A percentile compares a stretch with the other conserved stretches of the same genome.
Evolutionary conservation across 2,113 vertebrate genomes (phyloP).

Genomic region (Leptosomus discolor): DNA sequence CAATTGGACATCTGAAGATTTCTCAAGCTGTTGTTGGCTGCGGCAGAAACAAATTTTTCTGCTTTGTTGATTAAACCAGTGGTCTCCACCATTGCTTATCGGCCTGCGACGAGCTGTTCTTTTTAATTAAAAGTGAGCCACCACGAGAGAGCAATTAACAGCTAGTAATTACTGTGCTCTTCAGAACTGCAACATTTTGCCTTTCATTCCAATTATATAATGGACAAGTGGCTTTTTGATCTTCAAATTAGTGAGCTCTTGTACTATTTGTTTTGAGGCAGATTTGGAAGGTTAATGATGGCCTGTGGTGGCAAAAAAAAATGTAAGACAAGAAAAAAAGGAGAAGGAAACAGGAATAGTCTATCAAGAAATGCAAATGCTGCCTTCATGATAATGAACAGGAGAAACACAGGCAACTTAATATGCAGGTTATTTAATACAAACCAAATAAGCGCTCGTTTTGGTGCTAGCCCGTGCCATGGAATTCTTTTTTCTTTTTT

Average conservation of each 20-base stretch:
- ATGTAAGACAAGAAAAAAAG: slow-evolving; percentile 81
- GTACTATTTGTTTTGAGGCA: slow-evolving; percentile 97
- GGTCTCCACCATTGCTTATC: slow-evolving; percentile 95
- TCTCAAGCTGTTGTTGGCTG: slow-evolving; percentile 91
- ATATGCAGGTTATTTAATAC: slow-evolving; percentile 79
- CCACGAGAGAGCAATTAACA: slow-evolving; percentile 99
- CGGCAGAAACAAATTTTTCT: slow-evolving; percentile 92
- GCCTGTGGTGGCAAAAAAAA: slow-evolving; percentile 93
- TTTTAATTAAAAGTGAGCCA: slow-evolving; percentile 99
- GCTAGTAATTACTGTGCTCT: slow-evolving; percentile 98
- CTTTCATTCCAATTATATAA: slow-evolving; percentile 98
- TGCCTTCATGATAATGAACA: slow-evolving; percentile 88
- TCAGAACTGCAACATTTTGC: slow-evolving; percentile 96
- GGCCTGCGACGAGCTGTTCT: slow-evolving; percentile 93
- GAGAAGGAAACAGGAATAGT: slow-evolving; percentile 82
- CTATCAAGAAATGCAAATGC: slow-evolving; percentile 90
- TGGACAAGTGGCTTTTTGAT: slow-evolving; percentile 99
- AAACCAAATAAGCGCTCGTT: slow-evolving; percentile 63
- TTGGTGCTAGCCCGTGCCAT: slow-evolving; percentile 71
- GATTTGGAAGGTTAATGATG: slow-evolving; percentile 96
- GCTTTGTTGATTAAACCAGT: slow-evolving; percentile 99
- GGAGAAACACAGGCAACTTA: slow-evolving; percentile 70
- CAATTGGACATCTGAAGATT: slow-evolving; percentile 98
- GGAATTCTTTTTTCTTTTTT: slow-evolving; percentile 58
- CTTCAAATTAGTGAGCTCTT: slow-evolving; percentile 99